Conservation (phyloP, 2,888 invertebrate species). For the Belgica antarctica region DNA sequence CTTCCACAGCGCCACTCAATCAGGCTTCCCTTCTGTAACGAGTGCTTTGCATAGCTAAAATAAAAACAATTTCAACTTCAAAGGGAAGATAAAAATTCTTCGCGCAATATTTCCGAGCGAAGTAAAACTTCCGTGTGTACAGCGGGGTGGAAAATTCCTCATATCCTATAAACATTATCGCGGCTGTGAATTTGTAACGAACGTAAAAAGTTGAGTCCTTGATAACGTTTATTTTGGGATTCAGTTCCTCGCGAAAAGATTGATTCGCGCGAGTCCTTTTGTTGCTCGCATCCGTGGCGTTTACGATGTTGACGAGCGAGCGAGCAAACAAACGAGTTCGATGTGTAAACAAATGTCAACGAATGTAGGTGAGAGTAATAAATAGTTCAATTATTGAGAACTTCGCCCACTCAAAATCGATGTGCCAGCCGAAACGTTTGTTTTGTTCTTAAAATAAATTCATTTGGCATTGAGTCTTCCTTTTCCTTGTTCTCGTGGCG, state of each 20-base stretch:
- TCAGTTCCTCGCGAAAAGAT: constrained; percentile 7
- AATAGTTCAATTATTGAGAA: constrained; percentile 19
- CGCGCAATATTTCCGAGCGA: neutral
- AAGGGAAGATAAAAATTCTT: neutral
- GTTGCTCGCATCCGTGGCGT: neutral
- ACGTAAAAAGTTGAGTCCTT: neutral
- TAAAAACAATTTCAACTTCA: neutral
- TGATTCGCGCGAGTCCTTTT: constrained; percentile 4
- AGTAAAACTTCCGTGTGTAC: neutral
- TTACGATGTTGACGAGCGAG: neutral
- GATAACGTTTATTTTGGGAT: constrained; percentile 8
- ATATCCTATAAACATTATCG: constrained; percentile 9
- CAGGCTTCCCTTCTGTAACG: neutral
- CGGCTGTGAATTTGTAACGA: neutral
- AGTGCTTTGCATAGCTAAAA: neutral
- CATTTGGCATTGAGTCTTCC: constrained; percentile 9
- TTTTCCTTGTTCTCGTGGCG: neutral
- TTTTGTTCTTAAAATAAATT: constrained; percentile 12
- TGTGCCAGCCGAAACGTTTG: neutral
- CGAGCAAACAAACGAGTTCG: neutral
- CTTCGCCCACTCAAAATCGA: neutral
- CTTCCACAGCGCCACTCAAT: neutral
- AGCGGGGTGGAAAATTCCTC: neutral
- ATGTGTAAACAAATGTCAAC: neutral
- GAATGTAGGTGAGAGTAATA: neutral